A percentile compares a stretch with the other conserved stretches of the same genome.
Evolutionary conservation across 2,888 invertebrate genomes (phyloP).

Genomic region (Luperina testacea): DNA sequence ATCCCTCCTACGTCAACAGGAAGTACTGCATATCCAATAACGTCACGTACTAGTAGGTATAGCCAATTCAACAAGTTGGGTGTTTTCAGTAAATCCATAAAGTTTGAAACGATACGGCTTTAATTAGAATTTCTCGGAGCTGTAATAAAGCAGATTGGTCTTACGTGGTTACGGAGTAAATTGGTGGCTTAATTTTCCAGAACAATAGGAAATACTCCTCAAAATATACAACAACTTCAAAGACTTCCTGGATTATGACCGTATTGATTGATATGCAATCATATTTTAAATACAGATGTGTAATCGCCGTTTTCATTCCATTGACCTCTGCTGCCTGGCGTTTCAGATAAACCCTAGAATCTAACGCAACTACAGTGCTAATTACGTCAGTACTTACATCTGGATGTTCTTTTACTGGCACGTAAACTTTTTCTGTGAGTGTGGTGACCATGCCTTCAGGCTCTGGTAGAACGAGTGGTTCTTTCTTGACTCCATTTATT

Average conservation of each 20-base stretch:
- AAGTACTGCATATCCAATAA: conserved; percentile 20
- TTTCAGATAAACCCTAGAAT: conserved; percentile 51
- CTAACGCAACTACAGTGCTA: conserved; percentile 30
- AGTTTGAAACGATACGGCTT: conserved; percentile 53
- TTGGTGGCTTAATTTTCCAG: conserved; percentile 47
- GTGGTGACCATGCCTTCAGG: conserved; percentile 97
- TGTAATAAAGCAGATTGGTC: conserved; percentile 58
- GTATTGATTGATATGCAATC: conserved; percentile 23
- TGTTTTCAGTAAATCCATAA: conserved; percentile 58
- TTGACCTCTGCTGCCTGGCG: conserved; percentile 42
- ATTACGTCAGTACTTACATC: conserved; percentile 94
- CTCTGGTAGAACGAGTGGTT: conserved; percentile 97
- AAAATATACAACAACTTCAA: conserved; percentile 6
- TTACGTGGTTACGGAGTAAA: conserved; percentile 47
- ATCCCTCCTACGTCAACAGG: conserved; percentile 23
- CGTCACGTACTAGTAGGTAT: conserved; percentile 17
- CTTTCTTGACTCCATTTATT: conserved; percentile 99
- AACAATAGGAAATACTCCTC: conserved; percentile 36
- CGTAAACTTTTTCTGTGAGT: conserved; percentile 99
- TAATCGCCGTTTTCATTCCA: conserved; percentile 47
- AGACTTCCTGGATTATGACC: conserved; percentile 18
- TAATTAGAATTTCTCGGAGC: conserved; percentile 59
- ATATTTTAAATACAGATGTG: conserved; percentile 32
- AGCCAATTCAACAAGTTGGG: conserved; percentile 34
- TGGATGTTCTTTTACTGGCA: conserved; percentile 99